Conservation (phyloP, 2,797 vertebrate species). For the Loriculus beryllinus region DNA sequence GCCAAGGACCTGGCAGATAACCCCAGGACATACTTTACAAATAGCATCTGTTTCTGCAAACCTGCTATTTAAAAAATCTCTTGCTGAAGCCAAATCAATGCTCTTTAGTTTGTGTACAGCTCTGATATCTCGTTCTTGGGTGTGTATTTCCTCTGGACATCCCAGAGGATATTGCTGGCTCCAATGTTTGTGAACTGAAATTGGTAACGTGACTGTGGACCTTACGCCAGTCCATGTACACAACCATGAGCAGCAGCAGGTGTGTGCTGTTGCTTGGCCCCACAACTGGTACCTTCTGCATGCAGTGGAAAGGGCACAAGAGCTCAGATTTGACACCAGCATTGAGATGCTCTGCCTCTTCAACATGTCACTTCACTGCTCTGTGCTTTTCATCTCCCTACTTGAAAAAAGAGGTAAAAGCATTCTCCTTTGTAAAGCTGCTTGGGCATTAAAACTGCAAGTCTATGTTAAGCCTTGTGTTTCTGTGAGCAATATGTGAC, state of each 20-base stretch:
- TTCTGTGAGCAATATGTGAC: not conserved
- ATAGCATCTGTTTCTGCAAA: conserved; percentile 46
- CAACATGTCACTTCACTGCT: not conserved
- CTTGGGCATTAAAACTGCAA: not conserved
- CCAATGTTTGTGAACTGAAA: not conserved
- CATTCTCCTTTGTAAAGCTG: not conserved
- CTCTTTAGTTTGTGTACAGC: conserved; percentile 35
- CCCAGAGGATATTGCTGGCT: conserved; percentile 49
- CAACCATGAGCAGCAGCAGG: not conserved
- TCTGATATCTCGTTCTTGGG: conserved; percentile 45
- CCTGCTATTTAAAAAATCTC: conserved; percentile 30
- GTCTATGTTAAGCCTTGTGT: not conserved
- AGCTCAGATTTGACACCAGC: not conserved
- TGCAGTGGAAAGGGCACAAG: not conserved
- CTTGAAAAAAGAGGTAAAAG: not conserved
- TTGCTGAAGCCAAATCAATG: conserved; percentile 28
- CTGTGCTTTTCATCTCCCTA: not conserved
- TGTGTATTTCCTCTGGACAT: conserved; percentile 66
- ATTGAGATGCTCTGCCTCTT: not conserved
- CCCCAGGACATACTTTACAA: not conserved
- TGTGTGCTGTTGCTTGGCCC: not conserved
- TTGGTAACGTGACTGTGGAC: not conserved
- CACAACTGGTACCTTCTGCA: not conserved
- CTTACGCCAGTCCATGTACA: not conserved
- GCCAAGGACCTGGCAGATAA: conserved; percentile 2